Evolutionary conservation across 2,797 vertebrate genomes (phyloP).

Genomic region (Hoplostethus atlanticus): DNA sequence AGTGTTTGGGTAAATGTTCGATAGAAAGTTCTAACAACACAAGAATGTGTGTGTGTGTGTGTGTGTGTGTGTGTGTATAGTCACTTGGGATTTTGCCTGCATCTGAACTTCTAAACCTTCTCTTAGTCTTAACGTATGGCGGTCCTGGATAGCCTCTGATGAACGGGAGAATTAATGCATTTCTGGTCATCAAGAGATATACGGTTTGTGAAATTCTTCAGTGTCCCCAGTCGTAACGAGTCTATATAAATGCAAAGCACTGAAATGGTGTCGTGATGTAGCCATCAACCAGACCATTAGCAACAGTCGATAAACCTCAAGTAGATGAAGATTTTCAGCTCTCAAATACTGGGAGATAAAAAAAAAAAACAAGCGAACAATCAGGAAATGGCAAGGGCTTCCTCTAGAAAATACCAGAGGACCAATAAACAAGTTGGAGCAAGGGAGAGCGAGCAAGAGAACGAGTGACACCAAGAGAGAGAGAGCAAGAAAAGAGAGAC

Average conservation of each 20-base stretch:
- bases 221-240: background rate
- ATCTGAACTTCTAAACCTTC: too few species aligned
- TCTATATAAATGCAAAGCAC: conserved; percentile 24
- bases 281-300: conserved; percentile 41
- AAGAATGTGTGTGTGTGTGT: too few species aligned
- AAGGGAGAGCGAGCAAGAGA: background rate
- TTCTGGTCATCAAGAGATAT: too few species aligned
- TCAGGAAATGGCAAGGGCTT: conserved; percentile 12
- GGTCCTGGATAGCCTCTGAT: too few species aligned
- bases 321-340: conserved; percentile 23
- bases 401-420: conserved; percentile 6
- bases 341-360: conserved; percentile 18
- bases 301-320: conserved; percentile 18
- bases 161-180: too few species aligned
- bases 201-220: background rate
- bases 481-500: conserved; percentile 13
- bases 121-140: too few species aligned
- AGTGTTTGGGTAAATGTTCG: too few species aligned
- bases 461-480: background rate
- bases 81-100: too few species aligned
- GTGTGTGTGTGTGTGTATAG: too few species aligned
- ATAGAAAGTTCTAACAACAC: too few species aligned
- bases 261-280: conserved; percentile 30
- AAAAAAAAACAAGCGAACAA: conserved; percentile 13
- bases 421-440: conserved; percentile 24